A percentile compares a stretch with the other conserved stretches of the same genome.
Conservation (phyloP, 2,888 invertebrate genomes). For the Pherbina coryleti region DNA sequence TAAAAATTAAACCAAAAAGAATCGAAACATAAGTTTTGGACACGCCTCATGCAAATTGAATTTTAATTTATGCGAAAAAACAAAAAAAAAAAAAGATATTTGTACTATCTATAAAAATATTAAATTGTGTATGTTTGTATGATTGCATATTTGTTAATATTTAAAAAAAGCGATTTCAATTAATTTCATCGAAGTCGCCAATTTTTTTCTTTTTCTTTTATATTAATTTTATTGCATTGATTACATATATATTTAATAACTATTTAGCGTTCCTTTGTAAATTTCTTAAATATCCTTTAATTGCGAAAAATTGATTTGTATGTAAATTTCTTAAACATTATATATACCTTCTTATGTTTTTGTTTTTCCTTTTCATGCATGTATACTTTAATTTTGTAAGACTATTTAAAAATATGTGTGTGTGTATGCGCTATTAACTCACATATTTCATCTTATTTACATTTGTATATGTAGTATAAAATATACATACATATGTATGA, state of each 20-base stretch:
- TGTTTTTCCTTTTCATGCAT: conserved; percentile 11
- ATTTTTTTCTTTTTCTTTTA: neutral
- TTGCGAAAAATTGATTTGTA: conserved; percentile 13
- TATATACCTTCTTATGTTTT: neutral
- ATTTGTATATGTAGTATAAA: neutral
- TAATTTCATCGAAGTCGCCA: neutral
- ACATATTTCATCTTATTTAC: neutral
- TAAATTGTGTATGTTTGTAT: conserved; percentile 24
- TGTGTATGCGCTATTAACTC: neutral
- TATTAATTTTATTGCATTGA: conserved; percentile 28
- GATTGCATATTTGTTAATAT: neutral
- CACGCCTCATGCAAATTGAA: conserved; percentile 10
- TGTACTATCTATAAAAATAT: conserved; percentile 32
- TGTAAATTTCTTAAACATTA: neutral
- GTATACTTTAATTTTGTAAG: neutral
- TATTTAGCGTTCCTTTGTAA: neutral
- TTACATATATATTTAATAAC: conserved; percentile 31
- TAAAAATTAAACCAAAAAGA: conserved; percentile 24
- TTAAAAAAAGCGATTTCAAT: neutral
- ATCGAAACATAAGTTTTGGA: conserved; percentile 18
- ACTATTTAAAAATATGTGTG: neutral
- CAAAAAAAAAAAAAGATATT: neutral
- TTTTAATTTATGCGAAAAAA: neutral
- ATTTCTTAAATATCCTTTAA: conserved; percentile 38
- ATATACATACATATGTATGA: conserved; percentile 1